Conservation (phyloP, 2,888 invertebrate species). For the Dysmachus trigonus region DNA sequence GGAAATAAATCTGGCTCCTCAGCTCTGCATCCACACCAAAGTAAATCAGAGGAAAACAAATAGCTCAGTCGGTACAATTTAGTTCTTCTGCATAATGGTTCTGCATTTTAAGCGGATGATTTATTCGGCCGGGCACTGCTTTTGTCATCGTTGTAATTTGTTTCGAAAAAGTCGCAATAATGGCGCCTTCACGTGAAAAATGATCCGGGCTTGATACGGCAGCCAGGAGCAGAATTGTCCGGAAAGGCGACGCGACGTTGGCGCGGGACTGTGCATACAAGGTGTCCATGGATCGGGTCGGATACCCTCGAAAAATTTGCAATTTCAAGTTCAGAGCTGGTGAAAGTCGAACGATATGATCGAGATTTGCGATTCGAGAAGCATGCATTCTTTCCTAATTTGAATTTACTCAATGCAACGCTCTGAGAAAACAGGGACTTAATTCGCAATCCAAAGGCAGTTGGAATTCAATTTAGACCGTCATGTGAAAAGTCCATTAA, state of each 20-base stretch:
- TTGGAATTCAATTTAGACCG: not conserved
- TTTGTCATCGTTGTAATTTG: conserved; percentile 37
- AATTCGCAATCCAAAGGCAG: not conserved
- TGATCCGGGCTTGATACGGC: conserved; percentile 7
- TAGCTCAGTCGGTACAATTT: conserved; percentile 15
- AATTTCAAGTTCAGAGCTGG: not conserved
- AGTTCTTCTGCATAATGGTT: conserved; percentile 26
- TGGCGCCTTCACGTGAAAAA: conserved; percentile 29
- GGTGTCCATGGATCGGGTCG: not conserved
- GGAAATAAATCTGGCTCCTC: conserved; percentile 10
- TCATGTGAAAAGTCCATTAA: not conserved
- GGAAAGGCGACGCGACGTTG: not conserved
- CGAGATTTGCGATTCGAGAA: too few species aligned
- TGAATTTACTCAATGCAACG: not conserved
- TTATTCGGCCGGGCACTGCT: conserved; percentile 25
- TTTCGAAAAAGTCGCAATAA: conserved; percentile 35
- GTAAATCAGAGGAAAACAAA: conserved; percentile 33
- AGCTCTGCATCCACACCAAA: conserved; percentile 14
- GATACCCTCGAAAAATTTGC: not conserved
- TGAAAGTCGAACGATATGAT: not conserved
- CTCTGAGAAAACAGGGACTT: not conserved
- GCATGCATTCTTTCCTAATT: not conserved
- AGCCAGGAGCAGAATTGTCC: not conserved
- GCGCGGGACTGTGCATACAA: not conserved
- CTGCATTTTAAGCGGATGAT: conserved; percentile 39